Base-by-base conservation (phyloP, 1,140 invertebrate genomes). In the Diabrotica virgifera region DNA sequence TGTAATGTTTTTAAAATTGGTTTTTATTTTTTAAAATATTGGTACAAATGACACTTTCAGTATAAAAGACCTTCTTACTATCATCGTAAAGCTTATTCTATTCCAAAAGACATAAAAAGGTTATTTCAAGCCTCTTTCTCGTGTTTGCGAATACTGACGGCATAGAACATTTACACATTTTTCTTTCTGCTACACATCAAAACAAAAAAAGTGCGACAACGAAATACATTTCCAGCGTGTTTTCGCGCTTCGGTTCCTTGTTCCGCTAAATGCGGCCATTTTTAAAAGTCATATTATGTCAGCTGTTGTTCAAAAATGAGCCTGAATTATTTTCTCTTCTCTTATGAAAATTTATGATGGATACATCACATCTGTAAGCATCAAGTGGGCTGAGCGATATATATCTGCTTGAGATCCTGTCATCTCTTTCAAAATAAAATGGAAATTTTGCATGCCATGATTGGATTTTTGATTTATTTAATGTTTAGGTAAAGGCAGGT, bases 181-280 rank as follows among this genome's bases (percentile, higher is more conserved):
- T 40, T n/a, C 55, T 37, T 36, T 36, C 36, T 57, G 55, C 11
- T 57, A 36, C 55, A 57, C 37, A 57, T 57, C 55, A 57, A 57
- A 57, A 57, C 37, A 57, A n/a, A 57, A 57, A 57, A 57, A 57
- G 24, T 40, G 24, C 24, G 24, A 36, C n/a, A 40, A 37, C 55
- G 12, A 12, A 57, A 57, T 57, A 57, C n/a, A 36, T 57, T 57
- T 57, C 37, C 55, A 57, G 35, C 55, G 55, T n/a, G 55, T 57
- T 57, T 57, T 57, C 55, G 55, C 55, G 55, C 55, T 57, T 57
- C 55, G 55, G 55, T 57, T 57, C 55, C 36, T 57, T 57, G 55
- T 57, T 57, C 12, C 36, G n/a, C 5, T 37, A 57, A 57, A 57
- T 57, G 36, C 36, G 55, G 55, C 55, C 36, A 57, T 57, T 57